These are phyloP conservation scores for Scaeva pyrastri DNA, from an alignment of 2,888 invertebrate genomes.

Conservation along the genomic window DNA sequence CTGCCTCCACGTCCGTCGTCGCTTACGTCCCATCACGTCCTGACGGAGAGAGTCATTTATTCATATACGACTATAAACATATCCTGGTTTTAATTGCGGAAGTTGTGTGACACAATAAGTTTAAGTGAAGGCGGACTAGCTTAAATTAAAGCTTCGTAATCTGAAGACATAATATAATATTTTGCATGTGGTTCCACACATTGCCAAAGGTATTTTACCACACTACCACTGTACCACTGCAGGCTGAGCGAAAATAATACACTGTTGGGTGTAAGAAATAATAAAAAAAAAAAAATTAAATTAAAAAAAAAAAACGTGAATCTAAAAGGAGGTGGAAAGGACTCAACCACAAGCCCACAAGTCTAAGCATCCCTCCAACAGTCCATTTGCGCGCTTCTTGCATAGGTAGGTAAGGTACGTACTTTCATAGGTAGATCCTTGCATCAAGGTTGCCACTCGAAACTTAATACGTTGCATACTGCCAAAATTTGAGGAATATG, in stretches of 20 bases:
- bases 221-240: slow-evolving; percentile 16
- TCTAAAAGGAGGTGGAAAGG: slow-evolving; percentile 25
- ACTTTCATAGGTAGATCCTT: slow-evolving; percentile 10
- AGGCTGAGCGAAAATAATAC: slow-evolving; percentile 39
- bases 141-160: slow-evolving; percentile 63
- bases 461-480: neutral
- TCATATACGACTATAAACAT: slow-evolving; percentile 46
- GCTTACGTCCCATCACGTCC: no score
- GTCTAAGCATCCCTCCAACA: neutral
- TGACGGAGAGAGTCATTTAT: neutral
- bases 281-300: no score
- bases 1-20: neutral
- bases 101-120: slow-evolving; percentile 57
- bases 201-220: slow-evolving; percentile 39
- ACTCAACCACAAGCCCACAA: slow-evolving; percentile 19
- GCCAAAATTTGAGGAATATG: neutral
- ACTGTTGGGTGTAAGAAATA: slow-evolving; percentile 21
- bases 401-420: slow-evolving; percentile 25
- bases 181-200: slow-evolving; percentile 58
- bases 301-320: slow-evolving; percentile 1
- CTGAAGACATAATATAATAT: slow-evolving; percentile 56
- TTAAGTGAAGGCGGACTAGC: slow-evolving; percentile 51
- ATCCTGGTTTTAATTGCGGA: slow-evolving; percentile 66
- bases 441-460: slow-evolving; percentile 15
- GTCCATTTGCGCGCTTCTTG: slow-evolving; percentile 15